Percentiles rank a stretch among this genome's conserved stretches.
These are phyloP conservation scores for Triplophysa yarkandensis DNA, from an alignment of 2,797 vertebrate genomes.

Conservation along the genomic window DNA sequence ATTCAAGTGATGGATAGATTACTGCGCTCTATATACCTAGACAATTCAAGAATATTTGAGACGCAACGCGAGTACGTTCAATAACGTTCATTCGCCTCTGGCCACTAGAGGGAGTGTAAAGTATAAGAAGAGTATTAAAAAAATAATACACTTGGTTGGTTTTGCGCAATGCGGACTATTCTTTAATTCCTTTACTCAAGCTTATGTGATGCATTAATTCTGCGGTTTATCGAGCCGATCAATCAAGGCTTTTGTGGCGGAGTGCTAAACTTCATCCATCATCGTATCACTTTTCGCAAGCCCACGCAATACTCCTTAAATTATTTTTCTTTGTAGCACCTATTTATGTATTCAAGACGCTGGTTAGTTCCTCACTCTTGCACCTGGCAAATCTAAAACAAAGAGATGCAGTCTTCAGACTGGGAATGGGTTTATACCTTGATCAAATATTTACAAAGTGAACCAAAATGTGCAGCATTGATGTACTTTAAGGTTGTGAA, in stretches of 20 bases:
- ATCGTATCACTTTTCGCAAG: constrained; percentile 27
- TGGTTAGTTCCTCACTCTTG: constrained; percentile 14
- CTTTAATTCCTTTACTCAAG: constrained; percentile 48
- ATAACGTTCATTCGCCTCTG: not conserved
- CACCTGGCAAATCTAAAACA: constrained; percentile 44
- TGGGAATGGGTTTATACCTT: constrained; percentile 56
- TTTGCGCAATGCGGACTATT: constrained; percentile 32
- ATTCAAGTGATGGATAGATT: constrained; percentile 18
- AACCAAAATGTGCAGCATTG: constrained; percentile 42
- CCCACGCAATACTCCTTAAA: constrained; percentile 52
- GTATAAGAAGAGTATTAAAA: too few species aligned
- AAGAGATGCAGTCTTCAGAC: constrained; percentile 54
- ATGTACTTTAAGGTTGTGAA: not conserved
- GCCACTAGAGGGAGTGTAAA: constrained; percentile 47
- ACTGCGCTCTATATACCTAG: not conserved
- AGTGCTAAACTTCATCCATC: constrained; percentile 63
- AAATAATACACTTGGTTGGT: not conserved
- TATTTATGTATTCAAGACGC: constrained; percentile 24
- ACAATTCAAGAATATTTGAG: not conserved
- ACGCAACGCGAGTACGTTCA: not conserved
- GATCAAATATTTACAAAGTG: constrained; percentile 67
- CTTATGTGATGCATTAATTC: constrained; percentile 59
- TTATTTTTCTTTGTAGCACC: constrained; percentile 40
- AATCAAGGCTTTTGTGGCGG: constrained; percentile 53
- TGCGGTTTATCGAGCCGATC: constrained; percentile 53